Percentiles rank a stretch among this genome's conserved stretches.
Evolutionary conservation across 2,113 vertebrate genomes (phyloP).

Genomic region (Myrmophylax atrothorax): DNA sequence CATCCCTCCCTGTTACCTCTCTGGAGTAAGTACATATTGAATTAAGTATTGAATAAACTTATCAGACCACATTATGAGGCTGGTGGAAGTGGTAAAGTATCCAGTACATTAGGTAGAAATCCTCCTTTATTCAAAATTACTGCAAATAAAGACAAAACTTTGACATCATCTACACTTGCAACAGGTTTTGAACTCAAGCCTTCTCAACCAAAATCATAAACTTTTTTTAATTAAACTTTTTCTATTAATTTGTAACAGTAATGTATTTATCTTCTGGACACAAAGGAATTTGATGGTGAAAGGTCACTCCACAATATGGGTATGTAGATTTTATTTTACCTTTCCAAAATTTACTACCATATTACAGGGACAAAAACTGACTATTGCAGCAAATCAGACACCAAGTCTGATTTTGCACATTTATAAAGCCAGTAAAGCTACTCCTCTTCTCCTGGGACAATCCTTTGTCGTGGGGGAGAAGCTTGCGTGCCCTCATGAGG

Average conservation of each 20-base stretch:
- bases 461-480: no score
- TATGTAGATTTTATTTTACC: background rate
- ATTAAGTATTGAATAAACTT: background rate
- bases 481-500: no score
- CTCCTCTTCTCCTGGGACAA: no score
- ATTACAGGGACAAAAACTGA: background rate
- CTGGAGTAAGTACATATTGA: background rate
- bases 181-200: background rate
- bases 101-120: background rate
- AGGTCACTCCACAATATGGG: background rate
- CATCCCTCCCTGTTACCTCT: background rate
- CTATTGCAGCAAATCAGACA: background rate
- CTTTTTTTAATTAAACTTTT: background rate
- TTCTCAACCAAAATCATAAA: background rate
- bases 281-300: background rate
- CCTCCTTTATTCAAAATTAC: background rate
- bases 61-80: background rate
- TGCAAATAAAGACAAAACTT: background rate
- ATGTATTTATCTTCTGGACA: background rate
- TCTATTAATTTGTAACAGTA: background rate
- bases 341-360: background rate
- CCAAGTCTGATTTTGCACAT: background rate
- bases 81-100: background rate
- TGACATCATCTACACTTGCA: background rate
- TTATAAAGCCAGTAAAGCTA: background rate